Base-by-base conservation (phyloP, 2,888 invertebrate genomes). In the Neoscelio sp. region DNA sequence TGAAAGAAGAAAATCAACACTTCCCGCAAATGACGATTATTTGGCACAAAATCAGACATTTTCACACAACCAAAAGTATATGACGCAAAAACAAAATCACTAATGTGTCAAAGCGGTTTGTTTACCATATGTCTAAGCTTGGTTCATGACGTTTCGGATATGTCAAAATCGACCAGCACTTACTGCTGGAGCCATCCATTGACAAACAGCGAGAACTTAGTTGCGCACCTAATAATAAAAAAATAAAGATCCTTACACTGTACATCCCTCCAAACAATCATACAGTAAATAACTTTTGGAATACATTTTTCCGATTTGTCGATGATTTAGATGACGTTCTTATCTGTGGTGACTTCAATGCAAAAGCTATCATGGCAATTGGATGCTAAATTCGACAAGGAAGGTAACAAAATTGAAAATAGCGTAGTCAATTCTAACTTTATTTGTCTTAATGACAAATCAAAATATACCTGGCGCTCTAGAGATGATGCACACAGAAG, bases 291-390 rank as follows among this genome's bases (percentile, higher is more conserved):
- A 28, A 52, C 18, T 65, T 65, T 8, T 65, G 65, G 65, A 8
- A 33, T 0, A n/a, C 30, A 1, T 52, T 65, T 20, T 40, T 65
- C n/a, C 2, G 12, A 17, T 50, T 28, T 8, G 2, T 65, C 2
- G n/a, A 50, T 12, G 10, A 42, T 8, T 8, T 65, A 0, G 10
- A 44, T 0, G 23, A 42, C 13, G 8, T 33, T 5, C 12, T 65
- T 7, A 30, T 65, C 20, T 68, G 67, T 44, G 67, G 67, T 0
- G 67, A 67, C 33, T 54, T 67, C 8, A 71, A 71, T n/a, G 50
- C 60, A 1, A 60, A 71, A 8, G 28, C 50, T 10, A 2, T 10
- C 40, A 0, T 70, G 70, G 71, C 13, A 62, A 0, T 8, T 0
- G 2, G 3, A 23, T 20, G 13, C 5, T n/a, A n/a, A 0, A 3